phyloP scores from a whole-genome alignment of 2,888 invertebrate genomes.

The Strigamia maritima region DNA sequence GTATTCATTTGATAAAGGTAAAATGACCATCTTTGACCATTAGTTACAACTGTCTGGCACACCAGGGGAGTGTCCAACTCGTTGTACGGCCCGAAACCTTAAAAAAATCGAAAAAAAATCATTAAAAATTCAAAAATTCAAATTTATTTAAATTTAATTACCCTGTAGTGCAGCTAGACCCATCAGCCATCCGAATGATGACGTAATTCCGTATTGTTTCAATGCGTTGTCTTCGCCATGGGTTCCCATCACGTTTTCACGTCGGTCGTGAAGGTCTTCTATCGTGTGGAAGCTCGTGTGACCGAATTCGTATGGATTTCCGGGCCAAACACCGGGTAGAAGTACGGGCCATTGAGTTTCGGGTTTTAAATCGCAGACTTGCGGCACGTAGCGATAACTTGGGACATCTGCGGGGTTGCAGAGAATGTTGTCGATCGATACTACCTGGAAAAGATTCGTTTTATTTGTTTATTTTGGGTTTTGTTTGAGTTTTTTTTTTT shows the following conservation, averaged over 20 bases:
- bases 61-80: slow-evolving; percentile 88
- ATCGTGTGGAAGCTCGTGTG: background rate
- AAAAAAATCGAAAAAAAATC: background rate
- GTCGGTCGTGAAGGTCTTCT: background rate
- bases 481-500: too few relatives aligned
- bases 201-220: background rate
- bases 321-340: background rate
- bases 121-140: background rate
- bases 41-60: slow-evolving; percentile 82
- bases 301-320: background rate
- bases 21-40: slow-evolving; percentile 82
- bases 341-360: background rate
- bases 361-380: background rate
- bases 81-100: slow-evolving; percentile 80
- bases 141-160: background rate
- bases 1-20: slow-evolving; percentile 92
- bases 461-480: too few relatives aligned
- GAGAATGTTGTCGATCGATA: background rate
- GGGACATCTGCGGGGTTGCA: background rate
- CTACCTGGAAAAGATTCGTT: background rate
- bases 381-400: background rate
- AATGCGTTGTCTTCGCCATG: background rate
- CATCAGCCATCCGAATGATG: slow-evolving; percentile 11
- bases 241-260: background rate
- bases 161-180: background rate